These are phyloP conservation scores for Morone chrysops DNA, from an alignment of 2,113 vertebrate genomes.

Conservation along the genomic window DNA sequence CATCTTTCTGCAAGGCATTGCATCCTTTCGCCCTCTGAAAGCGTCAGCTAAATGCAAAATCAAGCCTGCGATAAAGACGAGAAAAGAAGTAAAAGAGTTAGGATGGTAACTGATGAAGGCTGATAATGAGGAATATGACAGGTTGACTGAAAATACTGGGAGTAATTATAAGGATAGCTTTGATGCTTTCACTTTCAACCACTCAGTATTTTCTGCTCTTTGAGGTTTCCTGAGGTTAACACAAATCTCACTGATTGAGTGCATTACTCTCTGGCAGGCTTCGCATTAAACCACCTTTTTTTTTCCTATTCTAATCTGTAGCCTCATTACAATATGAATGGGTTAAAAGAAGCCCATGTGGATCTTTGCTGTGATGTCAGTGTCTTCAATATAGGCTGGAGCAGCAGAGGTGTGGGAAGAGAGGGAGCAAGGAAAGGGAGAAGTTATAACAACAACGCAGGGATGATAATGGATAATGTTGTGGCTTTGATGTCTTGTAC, in stretches of 20 bases:
- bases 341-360: constrained; percentile 22
- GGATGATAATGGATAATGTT: constrained; percentile 34
- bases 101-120: constrained; percentile 32
- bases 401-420: background rate
- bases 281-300: constrained; percentile 30
- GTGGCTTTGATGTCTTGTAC: constrained; percentile 42
- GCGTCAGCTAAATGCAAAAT: background rate
- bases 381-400: constrained; percentile 24
- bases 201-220: constrained; percentile 13
- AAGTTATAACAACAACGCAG: constrained; percentile 34
- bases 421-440: background rate
- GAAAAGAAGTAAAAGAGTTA: background rate
- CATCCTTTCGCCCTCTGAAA: background rate
- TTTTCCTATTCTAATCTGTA: constrained; percentile 43
- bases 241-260: constrained; percentile 48
- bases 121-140: constrained; percentile 25
- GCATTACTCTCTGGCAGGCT: constrained; percentile 39
- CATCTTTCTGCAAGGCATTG: background rate
- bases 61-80: background rate
- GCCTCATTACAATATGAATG: constrained; percentile 68
- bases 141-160: constrained; percentile 31
- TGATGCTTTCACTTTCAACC: constrained; percentile 37
- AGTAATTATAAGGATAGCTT: constrained; percentile 30
- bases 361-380: constrained; percentile 33
- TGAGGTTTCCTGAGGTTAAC: constrained; percentile 53